A percentile compares a stretch with the other conserved stretches of the same genome.
Conservation (phyloP, 2,113 vertebrate genomes). For the Ivindomyrus marchei region DNA sequence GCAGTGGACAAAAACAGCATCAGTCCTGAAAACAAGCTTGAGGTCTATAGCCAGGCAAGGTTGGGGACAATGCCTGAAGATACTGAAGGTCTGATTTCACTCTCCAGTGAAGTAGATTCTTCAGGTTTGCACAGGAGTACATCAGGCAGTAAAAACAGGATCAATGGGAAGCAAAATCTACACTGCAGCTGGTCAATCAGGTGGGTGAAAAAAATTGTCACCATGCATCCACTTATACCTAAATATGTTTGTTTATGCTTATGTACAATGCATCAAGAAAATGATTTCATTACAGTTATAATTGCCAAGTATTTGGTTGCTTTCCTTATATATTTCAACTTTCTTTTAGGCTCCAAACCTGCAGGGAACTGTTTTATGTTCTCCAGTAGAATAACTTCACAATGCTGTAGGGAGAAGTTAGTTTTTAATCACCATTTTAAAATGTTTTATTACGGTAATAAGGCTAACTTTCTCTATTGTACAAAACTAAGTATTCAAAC, state of each 20-base stretch:
- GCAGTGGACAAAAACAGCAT: not conserved
- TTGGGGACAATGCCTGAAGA: slow-evolving; percentile 8
- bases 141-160: slow-evolving; percentile 29
- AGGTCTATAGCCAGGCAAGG: slow-evolving; percentile 32
- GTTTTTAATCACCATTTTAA: not conserved
- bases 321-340: not conserved
- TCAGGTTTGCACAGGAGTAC: slow-evolving; percentile 22
- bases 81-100: not conserved
- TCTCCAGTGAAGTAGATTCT: slow-evolving; percentile 17
- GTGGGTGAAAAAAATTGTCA: slow-evolving; percentile 50
- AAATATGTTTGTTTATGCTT: not conserved
- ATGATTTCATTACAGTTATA: not conserved
- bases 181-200: slow-evolving; percentile 71
- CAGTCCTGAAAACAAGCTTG: slow-evolving; percentile 61
- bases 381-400: not conserved
- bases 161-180: not conserved
- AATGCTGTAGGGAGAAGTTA: not conserved
- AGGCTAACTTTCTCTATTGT: not conserved
- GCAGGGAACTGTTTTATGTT: not conserved
- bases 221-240: not conserved
- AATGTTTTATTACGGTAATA: not conserved
- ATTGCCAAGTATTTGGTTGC: not conserved
- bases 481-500: not conserved
- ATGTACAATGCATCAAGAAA: not conserved
- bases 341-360: not conserved